These are phyloP conservation scores for Epinotia nisella DNA, from an alignment of 2,888 invertebrate species.

Conservation along the genomic window DNA sequence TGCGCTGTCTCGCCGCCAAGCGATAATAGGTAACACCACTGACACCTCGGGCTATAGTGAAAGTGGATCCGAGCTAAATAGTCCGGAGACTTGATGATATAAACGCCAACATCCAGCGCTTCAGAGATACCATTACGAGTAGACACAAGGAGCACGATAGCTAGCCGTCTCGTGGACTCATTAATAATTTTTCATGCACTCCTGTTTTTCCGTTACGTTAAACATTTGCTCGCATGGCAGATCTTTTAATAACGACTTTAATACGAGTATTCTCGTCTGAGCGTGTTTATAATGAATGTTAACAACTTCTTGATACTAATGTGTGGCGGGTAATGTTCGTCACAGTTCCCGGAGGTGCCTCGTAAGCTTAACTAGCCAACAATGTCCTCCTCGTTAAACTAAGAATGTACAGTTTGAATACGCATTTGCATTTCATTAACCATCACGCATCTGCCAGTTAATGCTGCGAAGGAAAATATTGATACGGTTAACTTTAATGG, in stretches of 20 bases:
- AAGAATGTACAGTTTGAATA: slow-evolving; percentile 47
- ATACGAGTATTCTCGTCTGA: slow-evolving; percentile 56
- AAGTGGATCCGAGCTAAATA: slow-evolving; percentile 59
- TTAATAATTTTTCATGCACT: slow-evolving; percentile 44
- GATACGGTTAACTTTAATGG: slow-evolving; percentile 37
- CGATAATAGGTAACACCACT: slow-evolving; percentile 72
- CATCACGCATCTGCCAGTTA: slow-evolving; percentile 49
- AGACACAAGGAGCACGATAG: neutral
- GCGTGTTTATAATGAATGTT: slow-evolving; percentile 53
- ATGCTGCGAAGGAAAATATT: slow-evolving; percentile 46
- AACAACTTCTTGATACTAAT: slow-evolving; percentile 56
- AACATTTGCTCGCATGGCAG: slow-evolving; percentile 43
- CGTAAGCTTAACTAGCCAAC: slow-evolving; percentile 38
- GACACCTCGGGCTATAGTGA: slow-evolving; percentile 69
- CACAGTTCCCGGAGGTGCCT: slow-evolving; percentile 49
- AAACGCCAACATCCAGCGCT: slow-evolving; percentile 12
- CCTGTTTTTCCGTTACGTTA: slow-evolving; percentile 47
- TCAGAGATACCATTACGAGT: neutral
- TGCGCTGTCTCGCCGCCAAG: slow-evolving; percentile 65
- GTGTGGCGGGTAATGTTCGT: slow-evolving; percentile 50
- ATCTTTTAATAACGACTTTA: slow-evolving; percentile 39
- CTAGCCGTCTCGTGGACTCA: slow-evolving; percentile 2
- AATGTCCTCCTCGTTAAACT: slow-evolving; percentile 38
- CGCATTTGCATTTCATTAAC: slow-evolving; percentile 50
- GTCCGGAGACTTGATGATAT: slow-evolving; percentile 29